Percentiles rank a stretch among this genome's conserved stretches.
These are phyloP conservation scores for Sesamia inferens DNA, from an alignment of 2,888 invertebrate species.

Conservation along the genomic window DNA sequence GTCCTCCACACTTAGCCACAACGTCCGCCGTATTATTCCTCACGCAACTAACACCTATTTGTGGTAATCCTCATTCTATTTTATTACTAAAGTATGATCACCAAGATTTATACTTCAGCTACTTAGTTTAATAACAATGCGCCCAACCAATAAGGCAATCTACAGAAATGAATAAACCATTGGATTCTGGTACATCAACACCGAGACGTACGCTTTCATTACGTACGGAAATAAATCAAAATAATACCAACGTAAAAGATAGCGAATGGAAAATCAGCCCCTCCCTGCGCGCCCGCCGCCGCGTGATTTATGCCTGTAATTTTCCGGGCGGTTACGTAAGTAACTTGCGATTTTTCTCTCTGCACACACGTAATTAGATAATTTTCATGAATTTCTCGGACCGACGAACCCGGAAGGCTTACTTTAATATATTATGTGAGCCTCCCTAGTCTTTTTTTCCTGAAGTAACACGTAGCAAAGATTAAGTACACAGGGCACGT, in stretches of 20 bases:
- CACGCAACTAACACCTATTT: slow-evolving; percentile 82
- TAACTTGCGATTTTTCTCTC: slow-evolving; percentile 88
- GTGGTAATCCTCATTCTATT: slow-evolving; percentile 79
- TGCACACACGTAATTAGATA: slow-evolving; percentile 89
- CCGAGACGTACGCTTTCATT: slow-evolving; percentile 88
- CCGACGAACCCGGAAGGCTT: slow-evolving; percentile 64
- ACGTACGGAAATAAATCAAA: slow-evolving; percentile 88
- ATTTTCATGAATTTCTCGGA: slow-evolving; percentile 82
- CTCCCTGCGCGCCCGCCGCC: slow-evolving; percentile 73
- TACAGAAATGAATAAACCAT: slow-evolving; percentile 77
- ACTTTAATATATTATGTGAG: slow-evolving; percentile 67
- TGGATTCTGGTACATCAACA: slow-evolving; percentile 83
- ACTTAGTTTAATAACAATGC: slow-evolving; percentile 77
- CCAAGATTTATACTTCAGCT: slow-evolving; percentile 70
- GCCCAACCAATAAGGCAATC: slow-evolving; percentile 73
- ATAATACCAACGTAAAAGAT: slow-evolving; percentile 88
- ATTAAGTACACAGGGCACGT: slow-evolving; percentile 48
- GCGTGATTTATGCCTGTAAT: slow-evolving; percentile 88
- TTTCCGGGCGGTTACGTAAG: slow-evolving; percentile 88
- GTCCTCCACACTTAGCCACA: slow-evolving; percentile 72
- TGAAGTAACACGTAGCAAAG: slow-evolving; percentile 46
- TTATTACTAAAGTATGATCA: slow-evolving; percentile 79
- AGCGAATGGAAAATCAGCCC: slow-evolving; percentile 89
- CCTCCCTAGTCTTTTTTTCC: slow-evolving; percentile 42
- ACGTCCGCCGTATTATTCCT: slow-evolving; percentile 79